phyloP scores from a whole-genome alignment of 2,888 invertebrate species.

The Chironomus tentans region DNA sequence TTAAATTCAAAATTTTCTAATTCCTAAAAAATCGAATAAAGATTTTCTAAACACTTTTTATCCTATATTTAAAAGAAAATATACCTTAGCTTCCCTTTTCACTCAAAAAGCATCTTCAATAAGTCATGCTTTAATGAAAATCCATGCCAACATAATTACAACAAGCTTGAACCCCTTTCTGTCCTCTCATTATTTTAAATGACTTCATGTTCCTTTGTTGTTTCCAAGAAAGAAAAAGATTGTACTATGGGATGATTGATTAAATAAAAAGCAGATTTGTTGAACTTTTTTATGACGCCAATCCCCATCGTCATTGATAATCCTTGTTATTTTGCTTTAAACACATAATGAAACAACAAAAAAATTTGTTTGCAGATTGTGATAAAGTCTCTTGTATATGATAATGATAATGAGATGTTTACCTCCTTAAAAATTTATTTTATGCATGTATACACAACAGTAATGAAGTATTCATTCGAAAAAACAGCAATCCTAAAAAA shows the following conservation, averaged over 20 bases:
- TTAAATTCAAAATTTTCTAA: too few relatives aligned
- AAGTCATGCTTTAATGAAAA: too few relatives aligned
- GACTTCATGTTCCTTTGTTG: too few relatives aligned
- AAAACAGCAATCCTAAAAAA: not conserved
- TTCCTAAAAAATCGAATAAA: too few relatives aligned
- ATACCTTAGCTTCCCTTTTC: too few relatives aligned
- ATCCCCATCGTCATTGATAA: not conserved
- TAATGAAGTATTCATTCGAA: not conserved
- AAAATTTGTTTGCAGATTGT: not conserved
- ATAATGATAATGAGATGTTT: not conserved
- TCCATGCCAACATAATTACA: too few relatives aligned
- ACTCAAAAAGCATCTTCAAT: too few relatives aligned
- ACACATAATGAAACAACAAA: not conserved
- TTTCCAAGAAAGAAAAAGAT: too few relatives aligned
- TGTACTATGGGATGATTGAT: not conserved
- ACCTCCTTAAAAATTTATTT: not conserved
- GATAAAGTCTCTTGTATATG: not conserved
- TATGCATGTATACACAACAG: not conserved
- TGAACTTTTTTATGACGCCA: not conserved
- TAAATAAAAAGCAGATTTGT: not conserved
- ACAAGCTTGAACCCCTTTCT: too few relatives aligned
- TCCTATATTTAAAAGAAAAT: too few relatives aligned
- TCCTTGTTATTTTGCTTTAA: not conserved
- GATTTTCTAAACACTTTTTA: too few relatives aligned
- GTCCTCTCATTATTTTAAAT: too few relatives aligned